These are phyloP conservation scores for Bubalus kerabau DNA, from an alignment of 2,113 vertebrate species.

Conservation along the genomic window DNA sequence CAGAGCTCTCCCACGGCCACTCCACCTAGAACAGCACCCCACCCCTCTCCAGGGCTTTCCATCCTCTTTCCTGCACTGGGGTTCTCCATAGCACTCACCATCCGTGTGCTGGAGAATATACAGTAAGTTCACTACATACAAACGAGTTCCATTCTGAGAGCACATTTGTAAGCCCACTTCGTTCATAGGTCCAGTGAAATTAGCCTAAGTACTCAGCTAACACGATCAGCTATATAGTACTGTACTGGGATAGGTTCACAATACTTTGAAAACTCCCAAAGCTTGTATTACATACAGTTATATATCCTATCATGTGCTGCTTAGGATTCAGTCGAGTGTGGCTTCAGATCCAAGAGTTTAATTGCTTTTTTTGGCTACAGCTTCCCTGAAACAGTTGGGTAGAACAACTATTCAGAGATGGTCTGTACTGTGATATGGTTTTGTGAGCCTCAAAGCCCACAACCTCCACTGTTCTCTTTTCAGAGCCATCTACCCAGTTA, in stretches of 20 bases:
- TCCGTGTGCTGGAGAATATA: background rate
- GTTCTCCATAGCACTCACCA: background rate
- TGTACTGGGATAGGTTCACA: background rate
- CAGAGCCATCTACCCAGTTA: background rate
- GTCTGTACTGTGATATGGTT: background rate
- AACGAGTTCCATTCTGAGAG: background rate
- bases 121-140: background rate
- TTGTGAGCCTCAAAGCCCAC: background rate
- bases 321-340: background rate
- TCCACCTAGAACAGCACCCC: background rate
- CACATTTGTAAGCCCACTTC: background rate
- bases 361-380: background rate
- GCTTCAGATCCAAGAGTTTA: background rate
- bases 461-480: background rate
- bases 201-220: background rate
- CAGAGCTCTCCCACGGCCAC: background rate
- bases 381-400: background rate
- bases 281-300: background rate
- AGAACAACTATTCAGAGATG: background rate
- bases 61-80: fast-evolving
- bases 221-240: background rate
- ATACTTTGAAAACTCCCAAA: background rate
- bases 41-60: background rate
- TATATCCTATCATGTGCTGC: background rate
- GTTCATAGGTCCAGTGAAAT: background rate